Conservation (phyloP, 2,797 vertebrate genomes). For the Taeniopygia guttata region DNA sequence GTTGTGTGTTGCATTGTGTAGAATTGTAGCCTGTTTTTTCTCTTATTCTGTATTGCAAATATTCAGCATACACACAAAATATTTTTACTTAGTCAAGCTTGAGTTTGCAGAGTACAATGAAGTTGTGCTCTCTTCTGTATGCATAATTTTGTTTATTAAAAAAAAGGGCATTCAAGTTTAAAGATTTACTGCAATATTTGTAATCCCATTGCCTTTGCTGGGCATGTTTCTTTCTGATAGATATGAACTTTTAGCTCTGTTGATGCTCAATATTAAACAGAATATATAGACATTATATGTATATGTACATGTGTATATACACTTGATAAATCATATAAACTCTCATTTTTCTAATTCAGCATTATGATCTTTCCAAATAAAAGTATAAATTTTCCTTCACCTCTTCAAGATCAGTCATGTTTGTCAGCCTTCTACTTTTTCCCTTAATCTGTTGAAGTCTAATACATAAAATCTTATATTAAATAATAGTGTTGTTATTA, state of each 20-base stretch:
- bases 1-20: neutral
- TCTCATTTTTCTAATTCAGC: neutral
- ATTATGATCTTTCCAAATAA: neutral
- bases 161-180: neutral
- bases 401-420: neutral
- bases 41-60: neutral
- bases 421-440: neutral
- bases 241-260: neutral
- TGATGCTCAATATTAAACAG: neutral
- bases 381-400: neutral
- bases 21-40: neutral
- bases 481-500: neutral
- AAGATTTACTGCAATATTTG: neutral
- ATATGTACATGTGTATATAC: neutral
- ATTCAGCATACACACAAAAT: neutral
- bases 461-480: neutral
- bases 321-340: neutral
- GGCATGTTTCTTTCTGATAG: neutral
- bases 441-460: neutral
- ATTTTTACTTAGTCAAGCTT: neutral
- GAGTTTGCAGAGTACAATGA: neutral
- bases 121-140: neutral
- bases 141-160: neutral
- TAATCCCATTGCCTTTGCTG: neutral
- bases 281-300: neutral